Conservation (phyloP, 2,113 vertebrate species). For the Oenanthe melanoleuca region DNA sequence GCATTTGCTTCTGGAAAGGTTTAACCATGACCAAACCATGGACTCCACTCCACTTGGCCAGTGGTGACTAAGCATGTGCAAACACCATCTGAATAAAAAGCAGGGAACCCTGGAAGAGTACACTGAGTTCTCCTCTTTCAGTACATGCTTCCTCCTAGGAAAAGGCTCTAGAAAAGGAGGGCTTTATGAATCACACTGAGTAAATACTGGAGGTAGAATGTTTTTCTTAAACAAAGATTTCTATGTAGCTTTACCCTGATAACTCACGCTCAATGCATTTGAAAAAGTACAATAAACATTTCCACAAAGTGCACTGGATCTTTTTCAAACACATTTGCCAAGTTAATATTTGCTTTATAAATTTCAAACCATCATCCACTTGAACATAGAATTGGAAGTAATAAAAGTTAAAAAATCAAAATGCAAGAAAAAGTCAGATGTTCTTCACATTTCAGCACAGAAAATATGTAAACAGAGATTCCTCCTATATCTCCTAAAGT, state of each 20-base stretch:
- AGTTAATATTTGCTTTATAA: conserved; percentile 7
- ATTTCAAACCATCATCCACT: neutral
- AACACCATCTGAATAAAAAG: neutral
- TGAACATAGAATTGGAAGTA: neutral
- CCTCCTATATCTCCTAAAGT: neutral
- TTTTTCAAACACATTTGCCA: neutral
- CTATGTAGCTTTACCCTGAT: neutral
- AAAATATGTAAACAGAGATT: neutral
- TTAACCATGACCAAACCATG: neutral
- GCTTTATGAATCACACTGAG: neutral
- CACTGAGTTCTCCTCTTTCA: neutral
- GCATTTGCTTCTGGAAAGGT: neutral
- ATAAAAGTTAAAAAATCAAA: neutral
- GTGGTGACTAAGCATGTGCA: neutral
- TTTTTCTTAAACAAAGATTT: conserved; percentile 15
- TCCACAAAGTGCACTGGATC: neutral
- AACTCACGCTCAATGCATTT: neutral
- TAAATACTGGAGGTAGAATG: neutral
- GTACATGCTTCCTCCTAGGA: neutral
- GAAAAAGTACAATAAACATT: conserved; percentile 19
- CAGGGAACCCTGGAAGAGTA: neutral
- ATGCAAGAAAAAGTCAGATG: neutral
- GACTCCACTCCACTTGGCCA: neutral
- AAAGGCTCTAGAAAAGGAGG: neutral
- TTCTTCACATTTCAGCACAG: neutral